Conservation (phyloP, 2,113 vertebrate species). For the Isichthys henryi region DNA sequence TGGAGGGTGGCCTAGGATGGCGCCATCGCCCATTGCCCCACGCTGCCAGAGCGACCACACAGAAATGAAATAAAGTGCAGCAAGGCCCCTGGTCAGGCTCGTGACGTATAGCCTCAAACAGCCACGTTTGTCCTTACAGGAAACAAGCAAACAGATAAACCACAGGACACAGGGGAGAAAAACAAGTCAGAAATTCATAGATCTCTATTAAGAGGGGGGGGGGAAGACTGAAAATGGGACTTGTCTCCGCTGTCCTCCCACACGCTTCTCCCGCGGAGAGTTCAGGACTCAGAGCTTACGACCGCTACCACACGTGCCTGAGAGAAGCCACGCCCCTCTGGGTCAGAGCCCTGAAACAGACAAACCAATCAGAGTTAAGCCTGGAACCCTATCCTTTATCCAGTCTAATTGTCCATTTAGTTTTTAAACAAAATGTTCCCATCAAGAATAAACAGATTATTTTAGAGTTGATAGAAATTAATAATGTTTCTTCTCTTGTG, state of each 20-base stretch:
- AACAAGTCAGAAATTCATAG: background rate
- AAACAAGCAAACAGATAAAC: background rate
- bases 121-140: background rate
- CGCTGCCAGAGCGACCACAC: background rate
- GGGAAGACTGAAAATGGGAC: background rate
- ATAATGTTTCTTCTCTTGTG: background rate
- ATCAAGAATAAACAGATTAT: background rate
- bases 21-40: constrained; percentile 67
- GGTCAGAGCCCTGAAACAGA: background rate
- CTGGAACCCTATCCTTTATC: background rate
- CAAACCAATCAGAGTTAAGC: background rate
- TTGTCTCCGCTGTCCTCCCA: background rate
- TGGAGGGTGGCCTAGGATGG: constrained; percentile 65
- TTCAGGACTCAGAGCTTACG: background rate
- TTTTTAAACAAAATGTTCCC: background rate
- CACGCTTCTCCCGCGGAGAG: background rate
- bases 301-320: background rate
- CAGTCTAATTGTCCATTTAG: background rate
- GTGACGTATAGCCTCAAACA: background rate
- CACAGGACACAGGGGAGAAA: background rate
- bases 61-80: background rate
- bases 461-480: background rate
- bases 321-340: background rate
- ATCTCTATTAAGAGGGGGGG: background rate
- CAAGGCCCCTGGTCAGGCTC: background rate